Base-by-base conservation (phyloP, 2,113 vertebrate genomes). In the Hystrix brachyura region DNA sequence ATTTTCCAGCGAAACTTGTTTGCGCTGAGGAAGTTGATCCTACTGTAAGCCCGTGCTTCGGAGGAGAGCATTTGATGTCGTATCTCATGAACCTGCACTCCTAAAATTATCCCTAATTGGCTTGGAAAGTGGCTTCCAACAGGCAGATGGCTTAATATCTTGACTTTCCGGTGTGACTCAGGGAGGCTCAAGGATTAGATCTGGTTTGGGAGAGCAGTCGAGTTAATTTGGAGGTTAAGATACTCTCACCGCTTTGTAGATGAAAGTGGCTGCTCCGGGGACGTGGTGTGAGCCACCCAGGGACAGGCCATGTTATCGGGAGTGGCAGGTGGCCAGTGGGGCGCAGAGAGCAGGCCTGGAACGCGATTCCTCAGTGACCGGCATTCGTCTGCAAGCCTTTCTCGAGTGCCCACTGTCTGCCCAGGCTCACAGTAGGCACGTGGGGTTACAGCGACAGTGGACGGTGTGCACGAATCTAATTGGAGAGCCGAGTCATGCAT, bases 41-140 rank as follows among this genome's bases (percentile, higher is more conserved):
- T 51, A 13, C 12, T 0, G 65, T 80, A 91, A 95, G 96, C 94
- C 94, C 78, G 83, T 19, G 3, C 78, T 69, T 83, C 87, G 5
- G 81, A 91, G 87, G 85, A 88, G 67, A 71, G 74, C 69, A 7
- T 87, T 89, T 55, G 87, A 65, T 51, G 78, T 72, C 23, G 48
- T 23, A 3, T 79, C 95, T 84, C 82, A 34, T 9, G 85, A 91
- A 92, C 94, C 48, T 51, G 65, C 93, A 62, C 43, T 91, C 84
- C 95, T 71, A 69, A 92, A 93, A 96, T 95, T 69, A 89, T 53
- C 87, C 83, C 97, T 96, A 96, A 97, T 95, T 96, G 97, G 95
- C 95, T 94, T 87, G 93, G 97, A 93, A 94, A 96, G 92, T 80
- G 78, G 88, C 94, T 97, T 96, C 92, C 81, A 32, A 32, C 80